Conservation (phyloP, 2,113 vertebrate species). For the Odontophorus gujanensis region DNA sequence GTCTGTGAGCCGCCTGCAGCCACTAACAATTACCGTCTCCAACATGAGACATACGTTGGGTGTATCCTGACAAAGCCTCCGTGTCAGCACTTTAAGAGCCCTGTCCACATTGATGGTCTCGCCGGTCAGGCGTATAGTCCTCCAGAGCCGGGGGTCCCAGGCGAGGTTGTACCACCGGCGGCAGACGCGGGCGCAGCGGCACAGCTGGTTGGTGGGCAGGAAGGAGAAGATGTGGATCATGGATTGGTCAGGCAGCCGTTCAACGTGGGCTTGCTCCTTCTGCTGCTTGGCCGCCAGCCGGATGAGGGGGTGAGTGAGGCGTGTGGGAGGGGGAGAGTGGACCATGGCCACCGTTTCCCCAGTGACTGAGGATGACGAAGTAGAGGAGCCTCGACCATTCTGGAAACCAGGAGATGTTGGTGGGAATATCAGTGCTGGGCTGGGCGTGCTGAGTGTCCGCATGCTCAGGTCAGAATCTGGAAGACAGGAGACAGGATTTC, state of each 20-base stretch:
- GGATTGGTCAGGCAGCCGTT: constrained; percentile 89
- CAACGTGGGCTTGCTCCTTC: constrained; percentile 85
- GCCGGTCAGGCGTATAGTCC: constrained; percentile 88
- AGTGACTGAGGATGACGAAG: constrained; percentile 88
- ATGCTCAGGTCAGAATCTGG: constrained; percentile 94
- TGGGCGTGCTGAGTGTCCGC: constrained; percentile 93
- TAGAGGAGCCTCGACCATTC: constrained; percentile 89
- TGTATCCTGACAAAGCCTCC: constrained; percentile 96
- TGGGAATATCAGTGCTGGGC: constrained; percentile 91
- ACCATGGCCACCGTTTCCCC: constrained; percentile 94
- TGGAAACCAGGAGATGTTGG: constrained; percentile 86
- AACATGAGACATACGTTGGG: constrained; percentile 97
- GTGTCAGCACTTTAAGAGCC: constrained; percentile 92
- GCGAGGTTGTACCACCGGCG: constrained; percentile 97
- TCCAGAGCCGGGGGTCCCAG: constrained; percentile 96
- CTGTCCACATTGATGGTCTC: constrained; percentile 94
- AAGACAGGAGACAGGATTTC: constrained; percentile 54
- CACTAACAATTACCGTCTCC: constrained; percentile 90
- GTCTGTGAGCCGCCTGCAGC: constrained; percentile 96
- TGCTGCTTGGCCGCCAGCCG: constrained; percentile 82
- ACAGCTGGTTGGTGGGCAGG: constrained; percentile 95
- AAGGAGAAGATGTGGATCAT: constrained; percentile 92
- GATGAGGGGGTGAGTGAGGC: constrained; percentile 84
- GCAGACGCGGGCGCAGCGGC: constrained; percentile 92
- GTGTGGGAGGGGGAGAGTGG: constrained; percentile 86